Evolutionary conservation across 2,888 invertebrate species (phyloP).

Genomic region (Pristionchus mayeri): DNA sequence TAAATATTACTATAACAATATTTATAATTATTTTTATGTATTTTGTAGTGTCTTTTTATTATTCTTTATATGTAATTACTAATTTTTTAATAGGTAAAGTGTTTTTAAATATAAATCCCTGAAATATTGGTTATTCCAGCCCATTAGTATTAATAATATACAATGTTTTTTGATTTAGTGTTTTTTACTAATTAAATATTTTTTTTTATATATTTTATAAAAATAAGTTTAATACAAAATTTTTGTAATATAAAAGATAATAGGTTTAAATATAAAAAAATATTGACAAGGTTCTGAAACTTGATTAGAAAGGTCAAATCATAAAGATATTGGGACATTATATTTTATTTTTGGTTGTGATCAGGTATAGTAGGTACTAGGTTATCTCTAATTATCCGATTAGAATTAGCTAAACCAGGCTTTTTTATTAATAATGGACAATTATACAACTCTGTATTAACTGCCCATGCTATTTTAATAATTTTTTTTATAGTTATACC

Average conservation of each 20-base stretch:
- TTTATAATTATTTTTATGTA: conserved; percentile 76
- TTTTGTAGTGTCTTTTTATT: conserved; percentile 74
- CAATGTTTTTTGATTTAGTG: conserved; percentile 61
- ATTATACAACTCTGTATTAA: conserved; percentile 87
- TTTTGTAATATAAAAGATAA: conserved; percentile 54
- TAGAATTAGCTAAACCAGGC: conserved; percentile 84
- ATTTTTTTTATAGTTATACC: conserved; percentile 85
- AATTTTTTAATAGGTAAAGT: conserved; percentile 39
- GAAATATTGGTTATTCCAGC: conserved; percentile 58
- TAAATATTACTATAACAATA: conserved; percentile 71
- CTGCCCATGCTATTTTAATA: conserved; percentile 87
- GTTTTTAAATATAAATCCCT: conserved; percentile 57
- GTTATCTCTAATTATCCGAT: conserved; percentile 84
- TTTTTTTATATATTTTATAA: conserved; percentile 43
- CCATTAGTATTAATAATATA: conserved; percentile 65
- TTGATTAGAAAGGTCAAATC: conserved; percentile 76
- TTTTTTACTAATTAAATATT: conserved; percentile 62
- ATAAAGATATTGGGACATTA: conserved; percentile 86
- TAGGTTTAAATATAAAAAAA: conserved; percentile 63
- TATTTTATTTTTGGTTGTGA: conserved; percentile 82
- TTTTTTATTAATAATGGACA: conserved; percentile 84
- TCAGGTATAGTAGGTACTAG: conserved; percentile 84
- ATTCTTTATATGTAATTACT: conserved; percentile 35
- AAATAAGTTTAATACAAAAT: conserved; percentile 46
- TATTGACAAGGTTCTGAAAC: conserved; percentile 65